A percentile compares a stretch with the other conserved stretches of the same genome.
These are phyloP conservation scores for Columba janthina DNA, from an alignment of 2,113 vertebrate species.

Conservation along the genomic window DNA sequence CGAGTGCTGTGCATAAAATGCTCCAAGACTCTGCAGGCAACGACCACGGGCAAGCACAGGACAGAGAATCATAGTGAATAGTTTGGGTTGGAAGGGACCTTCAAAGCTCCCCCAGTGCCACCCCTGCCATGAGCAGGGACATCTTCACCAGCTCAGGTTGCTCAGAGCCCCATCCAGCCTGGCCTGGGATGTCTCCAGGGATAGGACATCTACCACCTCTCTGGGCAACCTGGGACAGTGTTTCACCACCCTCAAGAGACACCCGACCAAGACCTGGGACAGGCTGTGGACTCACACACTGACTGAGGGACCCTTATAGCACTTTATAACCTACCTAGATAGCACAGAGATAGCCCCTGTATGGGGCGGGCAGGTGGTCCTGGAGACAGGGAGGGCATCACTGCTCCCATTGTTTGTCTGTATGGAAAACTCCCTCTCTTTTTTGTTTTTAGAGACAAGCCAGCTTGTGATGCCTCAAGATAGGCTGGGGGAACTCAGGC, in stretches of 20 bases:
- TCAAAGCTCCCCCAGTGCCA: too few relatives aligned
- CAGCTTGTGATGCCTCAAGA: neutral
- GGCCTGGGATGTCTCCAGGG: too few relatives aligned
- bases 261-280: rapidly evolving
- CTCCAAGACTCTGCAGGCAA: neutral
- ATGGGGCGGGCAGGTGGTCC: rapidly evolving
- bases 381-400: neutral
- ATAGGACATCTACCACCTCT: neutral
- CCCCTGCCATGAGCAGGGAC: too few relatives aligned
- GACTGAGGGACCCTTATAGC: neutral
- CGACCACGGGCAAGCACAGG: too few relatives aligned
- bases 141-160: too few relatives aligned
- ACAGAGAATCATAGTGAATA: neutral
- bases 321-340: neutral
- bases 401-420: neutral
- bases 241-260: neutral
- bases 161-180: too few relatives aligned
- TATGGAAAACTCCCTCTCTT: neutral
- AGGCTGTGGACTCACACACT: neutral
- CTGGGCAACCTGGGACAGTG: neutral
- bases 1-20: neutral
- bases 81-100: too few relatives aligned
- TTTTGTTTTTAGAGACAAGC: neutral
- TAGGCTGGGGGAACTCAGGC: neutral
- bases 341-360: neutral